These are phyloP conservation scores for Perca schrenkii DNA, from an alignment of 2,113 vertebrate species.

Conservation along the genomic window DNA sequence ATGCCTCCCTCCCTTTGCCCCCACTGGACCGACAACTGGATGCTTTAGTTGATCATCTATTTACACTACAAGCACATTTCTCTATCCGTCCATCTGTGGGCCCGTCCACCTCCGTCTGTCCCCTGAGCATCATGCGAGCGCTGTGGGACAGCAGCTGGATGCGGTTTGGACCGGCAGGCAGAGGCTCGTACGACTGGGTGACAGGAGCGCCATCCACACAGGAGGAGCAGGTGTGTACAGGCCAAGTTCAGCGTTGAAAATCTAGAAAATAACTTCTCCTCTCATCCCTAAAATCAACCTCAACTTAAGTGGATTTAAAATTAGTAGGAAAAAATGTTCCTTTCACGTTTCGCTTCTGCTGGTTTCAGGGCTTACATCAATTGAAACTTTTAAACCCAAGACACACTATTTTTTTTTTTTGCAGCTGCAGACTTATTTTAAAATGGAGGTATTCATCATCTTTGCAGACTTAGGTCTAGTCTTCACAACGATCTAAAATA, in stretches of 20 bases:
- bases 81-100: background rate
- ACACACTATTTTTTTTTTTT: too few relatives aligned
- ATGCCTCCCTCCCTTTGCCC: background rate
- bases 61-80: background rate
- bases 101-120: background rate
- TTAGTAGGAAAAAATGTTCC: background rate
- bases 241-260: background rate
- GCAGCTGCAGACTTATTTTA: too few relatives aligned
- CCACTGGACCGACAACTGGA: conserved; percentile 22
- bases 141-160: conserved; percentile 91
- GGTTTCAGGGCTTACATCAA: background rate
- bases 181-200: conserved; percentile 91
- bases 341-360: background rate
- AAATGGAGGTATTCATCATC: too few relatives aligned
- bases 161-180: conserved; percentile 90
- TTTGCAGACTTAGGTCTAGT: too few relatives aligned
- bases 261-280: background rate
- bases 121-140: conserved; percentile 81
- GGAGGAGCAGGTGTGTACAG: conserved; percentile 88
- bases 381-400: background rate
- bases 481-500: too few relatives aligned
- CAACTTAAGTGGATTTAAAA: background rate
- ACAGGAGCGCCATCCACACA: conserved; percentile 83
- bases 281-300: too few relatives aligned
- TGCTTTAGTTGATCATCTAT: conserved; percentile 14